These are phyloP conservation scores for Tachycineta bicolor DNA, from an alignment of 2,113 vertebrate genomes.

Conservation along the genomic window DNA sequence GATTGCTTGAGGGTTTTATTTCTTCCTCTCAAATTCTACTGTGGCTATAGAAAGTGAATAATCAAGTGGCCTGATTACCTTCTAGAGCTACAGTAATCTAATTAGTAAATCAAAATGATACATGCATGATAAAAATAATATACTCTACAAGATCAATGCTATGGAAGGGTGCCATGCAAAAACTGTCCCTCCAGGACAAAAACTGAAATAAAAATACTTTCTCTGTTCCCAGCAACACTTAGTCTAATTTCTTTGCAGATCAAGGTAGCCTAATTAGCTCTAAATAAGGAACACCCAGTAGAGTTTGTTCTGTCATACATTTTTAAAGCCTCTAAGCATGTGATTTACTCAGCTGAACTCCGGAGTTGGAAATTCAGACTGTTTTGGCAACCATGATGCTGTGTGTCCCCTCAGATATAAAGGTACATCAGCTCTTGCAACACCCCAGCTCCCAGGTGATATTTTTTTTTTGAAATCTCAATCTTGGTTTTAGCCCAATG, in stretches of 20 bases:
- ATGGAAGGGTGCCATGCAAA: not conserved
- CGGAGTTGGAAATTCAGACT: not conserved
- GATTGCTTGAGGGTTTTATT: not conserved
- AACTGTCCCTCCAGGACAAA: slow-evolving; percentile 23
- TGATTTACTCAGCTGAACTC: not conserved
- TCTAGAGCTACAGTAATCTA: not conserved
- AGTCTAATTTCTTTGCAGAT: slow-evolving; percentile 41
- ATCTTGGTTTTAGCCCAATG: not conserved
- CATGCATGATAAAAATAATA: not conserved
- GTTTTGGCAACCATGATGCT: not conserved
- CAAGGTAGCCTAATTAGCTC: slow-evolving; percentile 59
- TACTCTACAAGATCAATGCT: not conserved
- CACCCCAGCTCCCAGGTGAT: not conserved
- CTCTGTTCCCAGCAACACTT: not conserved
- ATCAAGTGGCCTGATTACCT: slow-evolving; percentile 11
- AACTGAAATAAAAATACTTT: slow-evolving; percentile 49
- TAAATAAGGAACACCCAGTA: slow-evolving; percentile 62
- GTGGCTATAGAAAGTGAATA: not conserved
- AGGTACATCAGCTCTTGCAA: not conserved
- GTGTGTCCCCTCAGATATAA: not conserved
- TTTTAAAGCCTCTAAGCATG: not conserved
- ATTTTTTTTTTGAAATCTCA: not conserved
- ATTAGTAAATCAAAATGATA: slow-evolving; percentile 22
- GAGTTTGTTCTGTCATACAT: not conserved
- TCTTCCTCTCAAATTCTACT: not conserved